phyloP scores from a whole-genome alignment of 2,113 vertebrate species.

The Calonectris borealis region DNA sequence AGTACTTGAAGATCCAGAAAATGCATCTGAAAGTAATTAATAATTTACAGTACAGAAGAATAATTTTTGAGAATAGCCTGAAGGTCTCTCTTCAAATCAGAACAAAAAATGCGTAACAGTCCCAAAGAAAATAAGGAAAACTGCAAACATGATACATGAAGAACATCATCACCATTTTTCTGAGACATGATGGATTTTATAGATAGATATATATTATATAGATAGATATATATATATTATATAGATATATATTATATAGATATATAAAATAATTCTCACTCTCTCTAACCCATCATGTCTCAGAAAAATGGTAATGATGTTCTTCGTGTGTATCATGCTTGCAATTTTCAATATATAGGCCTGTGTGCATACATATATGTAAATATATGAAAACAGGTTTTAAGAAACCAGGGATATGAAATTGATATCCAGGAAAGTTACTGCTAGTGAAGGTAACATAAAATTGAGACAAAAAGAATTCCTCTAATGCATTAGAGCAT shows the following conservation, averaged over 20 bases:
- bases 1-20: neutral
- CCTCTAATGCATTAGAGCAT: neutral
- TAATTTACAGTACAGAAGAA: slow-evolving; percentile 5
- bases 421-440: neutral
- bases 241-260: neutral
- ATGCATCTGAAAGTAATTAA: slow-evolving; percentile 1
- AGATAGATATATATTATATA: neutral
- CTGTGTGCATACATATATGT: neutral
- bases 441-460: neutral
- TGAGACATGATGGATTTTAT: neutral
- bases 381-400: neutral
- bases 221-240: neutral
- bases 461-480: neutral
- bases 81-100: neutral
- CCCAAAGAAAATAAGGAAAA: neutral
- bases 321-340: neutral
- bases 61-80: neutral
- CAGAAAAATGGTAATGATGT: neutral
- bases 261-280: neutral
- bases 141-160: neutral
- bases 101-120: neutral
- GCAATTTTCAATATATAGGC: neutral
- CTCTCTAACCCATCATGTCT: neutral
- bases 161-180: neutral
- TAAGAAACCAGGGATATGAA: neutral